Percentiles rank a stretch among this genome's conserved stretches.
These are phyloP conservation scores for Dicyrtomina minuta DNA, from an alignment of 2,888 invertebrate species.

Conservation along the genomic window DNA sequence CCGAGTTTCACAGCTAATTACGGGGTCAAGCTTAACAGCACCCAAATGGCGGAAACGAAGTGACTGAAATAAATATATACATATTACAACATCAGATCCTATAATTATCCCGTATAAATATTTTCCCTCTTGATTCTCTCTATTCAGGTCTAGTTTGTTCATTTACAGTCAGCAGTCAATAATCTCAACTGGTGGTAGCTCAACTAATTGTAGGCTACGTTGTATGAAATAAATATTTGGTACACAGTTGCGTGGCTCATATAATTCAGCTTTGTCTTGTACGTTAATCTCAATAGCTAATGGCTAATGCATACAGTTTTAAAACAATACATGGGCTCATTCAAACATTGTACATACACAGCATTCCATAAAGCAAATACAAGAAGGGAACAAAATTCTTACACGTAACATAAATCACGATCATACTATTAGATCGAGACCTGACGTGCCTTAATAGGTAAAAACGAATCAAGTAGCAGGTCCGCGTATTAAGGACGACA, in stretches of 20 bases:
- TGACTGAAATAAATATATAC: too few relatives aligned
- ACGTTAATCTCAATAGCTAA: too few relatives aligned
- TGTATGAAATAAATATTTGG: not conserved
- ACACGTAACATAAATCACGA: too few relatives aligned
- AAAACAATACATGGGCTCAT: too few relatives aligned
- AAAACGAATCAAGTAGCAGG: too few relatives aligned
- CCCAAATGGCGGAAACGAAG: too few relatives aligned
- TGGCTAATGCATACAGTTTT: too few relatives aligned
- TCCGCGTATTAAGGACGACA: too few relatives aligned
- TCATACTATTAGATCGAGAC: too few relatives aligned
- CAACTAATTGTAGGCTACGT: not conserved
- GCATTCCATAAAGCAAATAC: not conserved
- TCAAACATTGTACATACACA: not conserved
- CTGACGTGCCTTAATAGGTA: too few relatives aligned
- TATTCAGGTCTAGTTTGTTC: not conserved
- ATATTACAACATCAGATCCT: too few relatives aligned
- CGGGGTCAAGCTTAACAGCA: conserved; percentile 26
- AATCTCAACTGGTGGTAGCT: not conserved
- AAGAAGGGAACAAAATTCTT: not conserved
- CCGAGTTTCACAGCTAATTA: conserved; percentile 35
- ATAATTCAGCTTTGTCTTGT: not conserved
- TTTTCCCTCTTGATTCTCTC: not conserved
- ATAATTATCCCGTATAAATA: too few relatives aligned
- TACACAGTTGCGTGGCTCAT: not conserved
- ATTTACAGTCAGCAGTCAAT: not conserved